phyloP scores from a whole-genome alignment of 2,888 invertebrate species.

The Prosapia bicincta region DNA sequence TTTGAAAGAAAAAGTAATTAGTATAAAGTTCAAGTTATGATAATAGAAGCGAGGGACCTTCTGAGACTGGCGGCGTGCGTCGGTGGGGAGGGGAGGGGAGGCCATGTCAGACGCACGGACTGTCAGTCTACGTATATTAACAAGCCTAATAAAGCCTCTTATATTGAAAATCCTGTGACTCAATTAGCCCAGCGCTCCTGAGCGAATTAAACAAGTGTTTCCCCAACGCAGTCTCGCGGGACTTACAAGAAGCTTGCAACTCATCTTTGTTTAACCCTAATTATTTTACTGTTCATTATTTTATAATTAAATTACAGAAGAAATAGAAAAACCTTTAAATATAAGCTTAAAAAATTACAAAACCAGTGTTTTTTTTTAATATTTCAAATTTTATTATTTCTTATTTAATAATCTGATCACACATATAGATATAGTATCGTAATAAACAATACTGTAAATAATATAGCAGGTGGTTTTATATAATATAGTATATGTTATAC shows the following conservation, averaged over 20 bases:
- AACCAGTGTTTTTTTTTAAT: too few species aligned
- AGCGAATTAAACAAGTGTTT: slow-evolving; percentile 28
- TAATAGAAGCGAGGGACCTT: not conserved
- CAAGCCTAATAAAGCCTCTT: slow-evolving; percentile 30
- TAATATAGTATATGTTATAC: too few species aligned
- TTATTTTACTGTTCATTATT: not conserved
- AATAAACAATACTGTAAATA: too few species aligned
- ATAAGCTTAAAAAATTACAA: too few species aligned
- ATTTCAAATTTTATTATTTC: too few species aligned
- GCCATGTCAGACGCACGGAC: slow-evolving; percentile 9
- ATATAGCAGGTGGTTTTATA: too few species aligned
- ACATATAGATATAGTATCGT: too few species aligned
- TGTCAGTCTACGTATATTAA: slow-evolving; percentile 26
- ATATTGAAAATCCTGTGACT: slow-evolving; percentile 28
- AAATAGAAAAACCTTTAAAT: too few species aligned
- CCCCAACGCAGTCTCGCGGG: not conserved
- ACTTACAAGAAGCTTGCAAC: not conserved
- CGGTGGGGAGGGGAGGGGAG: not conserved
- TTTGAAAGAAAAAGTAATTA: too few species aligned
- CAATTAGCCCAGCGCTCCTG: slow-evolving; percentile 24
- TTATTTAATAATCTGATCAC: too few species aligned
- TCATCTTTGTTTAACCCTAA: not conserved
- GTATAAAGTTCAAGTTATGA: slow-evolving; percentile 11
- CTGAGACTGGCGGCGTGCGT: not conserved
- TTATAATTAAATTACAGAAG: not conserved